phyloP scores from a whole-genome alignment of 2,113 vertebrate genomes.

The Spea multiplicata region DNA sequence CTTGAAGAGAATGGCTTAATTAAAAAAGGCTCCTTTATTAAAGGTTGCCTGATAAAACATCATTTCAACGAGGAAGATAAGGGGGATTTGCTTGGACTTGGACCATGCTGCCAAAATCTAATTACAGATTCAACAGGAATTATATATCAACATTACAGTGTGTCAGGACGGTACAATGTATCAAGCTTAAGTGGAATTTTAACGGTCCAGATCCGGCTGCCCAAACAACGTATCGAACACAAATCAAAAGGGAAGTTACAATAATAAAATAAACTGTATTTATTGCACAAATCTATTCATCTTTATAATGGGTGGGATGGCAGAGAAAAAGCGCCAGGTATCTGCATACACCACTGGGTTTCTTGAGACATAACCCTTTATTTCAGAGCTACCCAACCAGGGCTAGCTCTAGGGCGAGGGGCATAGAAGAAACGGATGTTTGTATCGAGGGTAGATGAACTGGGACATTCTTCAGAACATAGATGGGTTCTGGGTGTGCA shows the following conservation, averaged over 20 bases:
- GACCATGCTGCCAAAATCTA: conserved; percentile 82
- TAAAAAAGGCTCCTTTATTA: conserved; percentile 64
- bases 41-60: conserved; percentile 70
- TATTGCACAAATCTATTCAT: conserved; percentile 54
- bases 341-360: too few species aligned
- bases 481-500: too few species aligned
- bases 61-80: conserved; percentile 77
- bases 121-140: conserved; percentile 86
- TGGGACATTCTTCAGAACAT: too few species aligned
- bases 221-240: conserved; percentile 65
- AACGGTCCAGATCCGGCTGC: conserved; percentile 74
- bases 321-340: conserved; percentile 50
- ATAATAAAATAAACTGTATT: conserved; percentile 51
- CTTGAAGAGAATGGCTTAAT: conserved; percentile 69
- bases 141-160: conserved; percentile 89
- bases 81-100: conserved; percentile 66
- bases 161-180: conserved; percentile 82
- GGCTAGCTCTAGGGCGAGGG: too few species aligned
- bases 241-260: conserved; percentile 61
- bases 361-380: too few species aligned
- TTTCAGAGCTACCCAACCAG: too few species aligned
- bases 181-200: conserved; percentile 76
- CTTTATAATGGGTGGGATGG: conserved; percentile 41
- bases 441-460: too few species aligned
- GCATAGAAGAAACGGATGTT: too few species aligned